Base-by-base conservation (phyloP, 2,888 invertebrate species). In the Eumacrocentrus americanus region DNA sequence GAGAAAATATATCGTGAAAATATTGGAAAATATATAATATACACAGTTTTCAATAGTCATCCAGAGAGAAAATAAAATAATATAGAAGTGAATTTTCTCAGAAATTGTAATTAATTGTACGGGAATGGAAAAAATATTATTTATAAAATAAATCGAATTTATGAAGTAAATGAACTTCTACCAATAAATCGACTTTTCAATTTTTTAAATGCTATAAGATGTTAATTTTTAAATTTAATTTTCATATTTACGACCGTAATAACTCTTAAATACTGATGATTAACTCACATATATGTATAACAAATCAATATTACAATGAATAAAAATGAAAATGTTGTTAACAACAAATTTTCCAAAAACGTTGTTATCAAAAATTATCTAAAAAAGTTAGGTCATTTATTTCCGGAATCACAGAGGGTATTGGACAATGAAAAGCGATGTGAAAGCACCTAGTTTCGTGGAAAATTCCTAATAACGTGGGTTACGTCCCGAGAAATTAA, bases 381-480 rank as follows among this genome's bases (percentile, higher is more conserved):
- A 46, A 46, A 23, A 25, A 12, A 2, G 12, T 23, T 23, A 2
- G 20, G 12, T 23, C 14, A 25, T 46, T n/a, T 23, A 25, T n/a
- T 46, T 5, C 12, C 11, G 23, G 6, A 46, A 11, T 18, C 23
- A 46, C 20, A 22, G 23, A n/a, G n/a, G 23, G 3, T 25, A 7
- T 2, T 46, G 25, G 1, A 12, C 23, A 22, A 46, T 46, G 23
- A 46, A 25, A 25, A 3, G 11, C 2, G 14, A 22, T 46, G 23
- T 46, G 12, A 22, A 44, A 44, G 22, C 22, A 14, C 6, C 3
- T 40, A 22, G 22, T 22, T 22, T 18, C n/a, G 11, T 12, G 44
- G 22, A 22, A 42, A 44, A 44, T 44, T 44, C n/a, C 22, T 44
- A 25, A 25, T 46, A 46, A 23, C n/a, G 14, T 46, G 46, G 25